phyloP scores from a whole-genome alignment of 2,888 invertebrate genomes.

The Halictus quadricinctus region DNA sequence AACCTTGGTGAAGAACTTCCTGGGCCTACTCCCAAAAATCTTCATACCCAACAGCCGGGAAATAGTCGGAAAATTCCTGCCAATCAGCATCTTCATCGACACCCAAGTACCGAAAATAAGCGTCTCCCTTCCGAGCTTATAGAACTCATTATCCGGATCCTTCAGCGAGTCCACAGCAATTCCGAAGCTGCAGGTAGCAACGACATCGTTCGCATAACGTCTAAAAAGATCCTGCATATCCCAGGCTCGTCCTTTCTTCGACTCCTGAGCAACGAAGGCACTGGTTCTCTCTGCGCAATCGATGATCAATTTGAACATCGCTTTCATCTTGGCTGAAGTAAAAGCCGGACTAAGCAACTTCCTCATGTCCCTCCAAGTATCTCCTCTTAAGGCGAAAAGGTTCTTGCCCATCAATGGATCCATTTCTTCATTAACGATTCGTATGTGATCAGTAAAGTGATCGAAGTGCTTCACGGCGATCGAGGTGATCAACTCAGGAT shows the following conservation, averaged over 20 bases:
- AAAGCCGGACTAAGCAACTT: constrained; percentile 84
- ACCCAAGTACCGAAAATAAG: constrained; percentile 45
- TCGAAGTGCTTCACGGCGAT: constrained; percentile 71
- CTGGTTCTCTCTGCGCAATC: constrained; percentile 75
- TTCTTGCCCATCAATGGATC: constrained; percentile 67
- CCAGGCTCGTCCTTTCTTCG: constrained; percentile 44
- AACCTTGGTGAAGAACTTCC: constrained; percentile 45
- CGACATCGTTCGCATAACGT: constrained; percentile 72
- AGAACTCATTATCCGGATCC: constrained; percentile 76
- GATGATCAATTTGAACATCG: constrained; percentile 83
- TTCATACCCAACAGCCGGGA: constrained; percentile 34
- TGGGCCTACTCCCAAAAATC: constrained; percentile 31
- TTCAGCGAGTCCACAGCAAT: constrained; percentile 72
- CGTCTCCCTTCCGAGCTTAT: constrained; percentile 62
- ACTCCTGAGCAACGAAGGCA: constrained; percentile 60
- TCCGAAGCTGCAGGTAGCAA: constrained; percentile 75
- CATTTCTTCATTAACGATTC: neutral
- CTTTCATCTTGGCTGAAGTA: constrained; percentile 84
- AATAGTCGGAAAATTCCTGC: constrained; percentile 50
- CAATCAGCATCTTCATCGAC: constrained; percentile 51
- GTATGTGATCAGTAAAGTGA: constrained; percentile 52
- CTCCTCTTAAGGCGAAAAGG: constrained; percentile 75
- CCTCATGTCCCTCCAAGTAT: constrained; percentile 84
- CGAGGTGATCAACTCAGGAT: constrained; percentile 67
- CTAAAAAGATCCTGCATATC: constrained; percentile 75